Evolutionary conservation across 64 coral and sea anemone genomes (phyloP).

Genomic region (Acropora yongei): DNA sequence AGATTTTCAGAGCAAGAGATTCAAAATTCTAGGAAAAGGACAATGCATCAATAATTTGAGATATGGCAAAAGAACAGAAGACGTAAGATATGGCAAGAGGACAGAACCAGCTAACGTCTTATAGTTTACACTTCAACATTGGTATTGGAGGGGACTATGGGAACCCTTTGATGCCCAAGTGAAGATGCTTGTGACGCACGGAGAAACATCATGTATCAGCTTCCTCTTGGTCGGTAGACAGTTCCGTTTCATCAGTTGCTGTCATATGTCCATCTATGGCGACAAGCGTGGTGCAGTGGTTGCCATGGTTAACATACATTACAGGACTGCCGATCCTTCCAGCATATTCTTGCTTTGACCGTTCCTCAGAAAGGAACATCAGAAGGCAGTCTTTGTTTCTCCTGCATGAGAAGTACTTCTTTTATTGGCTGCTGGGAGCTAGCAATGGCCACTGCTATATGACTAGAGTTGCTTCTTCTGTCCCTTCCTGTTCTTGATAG

Average conservation of each 20-base stretch:
- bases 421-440: background rate
- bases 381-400: background rate
- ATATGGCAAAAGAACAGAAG: no score
- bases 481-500: background rate
- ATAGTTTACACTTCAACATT: constrained; percentile 63
- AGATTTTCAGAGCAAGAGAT: no score
- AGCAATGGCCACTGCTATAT: background rate
- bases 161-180: no score
- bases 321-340: background rate
- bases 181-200: no score
- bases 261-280: background rate
- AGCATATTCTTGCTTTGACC: background rate
- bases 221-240: constrained; percentile 28
- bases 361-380: background rate
- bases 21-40: no score
- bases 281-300: background rate
- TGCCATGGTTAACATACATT: constrained; percentile 8
- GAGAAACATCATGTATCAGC: constrained; percentile 12
- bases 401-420: background rate
- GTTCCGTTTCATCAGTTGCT: constrained; percentile 1
- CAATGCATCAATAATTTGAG: no score
- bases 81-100: no score
- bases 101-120: no score
- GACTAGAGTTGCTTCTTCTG: background rate
- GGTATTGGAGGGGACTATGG: background rate